Percentiles rank a stretch among this genome's conserved stretches.
phyloP scores from a whole-genome alignment of 64 coral and sea anemone genomes.

The Montipora sp. region DNA sequence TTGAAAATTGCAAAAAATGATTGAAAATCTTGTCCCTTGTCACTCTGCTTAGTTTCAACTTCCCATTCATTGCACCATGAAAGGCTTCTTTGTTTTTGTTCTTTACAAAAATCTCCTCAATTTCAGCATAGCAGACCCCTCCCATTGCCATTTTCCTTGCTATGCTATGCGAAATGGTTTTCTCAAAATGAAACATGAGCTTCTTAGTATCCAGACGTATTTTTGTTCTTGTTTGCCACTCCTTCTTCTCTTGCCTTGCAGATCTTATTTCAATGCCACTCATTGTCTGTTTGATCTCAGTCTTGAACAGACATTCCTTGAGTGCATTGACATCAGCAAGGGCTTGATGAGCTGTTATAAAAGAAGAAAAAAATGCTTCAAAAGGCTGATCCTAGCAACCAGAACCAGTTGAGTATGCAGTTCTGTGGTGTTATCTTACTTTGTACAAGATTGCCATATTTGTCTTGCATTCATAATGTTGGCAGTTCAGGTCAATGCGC shows the following conservation, averaged over 20 bases:
- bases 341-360: slow-evolving; percentile 21
- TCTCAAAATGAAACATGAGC: not conserved
- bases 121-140: not conserved
- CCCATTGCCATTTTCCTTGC: slow-evolving; percentile 11
- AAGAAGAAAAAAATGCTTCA: not conserved
- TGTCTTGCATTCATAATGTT: too few species aligned
- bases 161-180: not conserved
- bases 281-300: not conserved
- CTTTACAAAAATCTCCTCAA: too few species aligned
- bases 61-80: too few species aligned
- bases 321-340: not conserved
- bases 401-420: not conserved
- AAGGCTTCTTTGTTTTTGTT: too few species aligned
- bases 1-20: too few species aligned
- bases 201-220: not conserved
- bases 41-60: too few species aligned
- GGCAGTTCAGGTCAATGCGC: too few species aligned
- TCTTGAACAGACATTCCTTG: slow-evolving; percentile 7
- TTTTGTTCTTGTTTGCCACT: not conserved
- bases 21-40: too few species aligned
- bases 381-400: too few species aligned
- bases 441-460: too few species aligned
- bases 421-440: too few species aligned
- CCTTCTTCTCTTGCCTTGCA: slow-evolving; percentile 1
- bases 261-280: not conserved